A percentile compares a stretch with the other conserved stretches of the same genome.
Conservation (phyloP, 2,113 vertebrate species). For the Proterorhinus semilunaris region DNA sequence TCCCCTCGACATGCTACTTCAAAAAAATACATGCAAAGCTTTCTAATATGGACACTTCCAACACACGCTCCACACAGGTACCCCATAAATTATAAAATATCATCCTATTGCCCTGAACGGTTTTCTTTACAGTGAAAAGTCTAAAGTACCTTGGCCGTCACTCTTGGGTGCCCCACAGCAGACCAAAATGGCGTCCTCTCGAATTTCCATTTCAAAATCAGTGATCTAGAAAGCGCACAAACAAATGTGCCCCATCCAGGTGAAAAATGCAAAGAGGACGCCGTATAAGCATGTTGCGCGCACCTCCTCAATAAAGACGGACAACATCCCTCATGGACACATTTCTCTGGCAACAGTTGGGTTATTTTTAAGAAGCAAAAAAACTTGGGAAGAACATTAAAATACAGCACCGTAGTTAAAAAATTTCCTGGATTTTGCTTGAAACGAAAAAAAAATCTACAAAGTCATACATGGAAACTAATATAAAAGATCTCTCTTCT, state of each 20-base stretch:
- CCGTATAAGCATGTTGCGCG: conserved; percentile 14
- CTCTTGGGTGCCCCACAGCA: conserved; percentile 21
- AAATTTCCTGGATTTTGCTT: conserved; percentile 63
- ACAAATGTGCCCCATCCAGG: conserved; percentile 17
- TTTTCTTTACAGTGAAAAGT: conserved; percentile 52
- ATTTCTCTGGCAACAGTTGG: conserved; percentile 43
- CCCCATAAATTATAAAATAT: conserved; percentile 64
- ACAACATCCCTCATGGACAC: conserved; percentile 33
- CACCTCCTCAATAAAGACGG: conserved; percentile 28
- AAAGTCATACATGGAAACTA: conserved; percentile 62
- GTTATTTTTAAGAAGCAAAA: conserved; percentile 36
- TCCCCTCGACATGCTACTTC: conserved; percentile 61
- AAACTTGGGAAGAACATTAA: conserved; percentile 65
- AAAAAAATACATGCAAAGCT: conserved; percentile 74
- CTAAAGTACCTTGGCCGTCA: conserved; percentile 34
- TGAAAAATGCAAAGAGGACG: conserved; percentile 30
- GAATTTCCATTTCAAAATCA: conserved; percentile 21
- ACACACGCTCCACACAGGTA: conserved; percentile 54
- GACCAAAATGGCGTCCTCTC: conserved; percentile 19
- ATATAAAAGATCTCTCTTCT: conserved; percentile 36
- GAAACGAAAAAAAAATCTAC: conserved; percentile 49
- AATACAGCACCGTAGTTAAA: conserved; percentile 70
- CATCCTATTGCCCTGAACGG: conserved; percentile 54
- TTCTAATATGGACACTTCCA: conserved; percentile 59
- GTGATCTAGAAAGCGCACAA: conserved; percentile 25